Base-by-base conservation (phyloP, 1,140 invertebrate species). In the Kradibia gibbosae region DNA sequence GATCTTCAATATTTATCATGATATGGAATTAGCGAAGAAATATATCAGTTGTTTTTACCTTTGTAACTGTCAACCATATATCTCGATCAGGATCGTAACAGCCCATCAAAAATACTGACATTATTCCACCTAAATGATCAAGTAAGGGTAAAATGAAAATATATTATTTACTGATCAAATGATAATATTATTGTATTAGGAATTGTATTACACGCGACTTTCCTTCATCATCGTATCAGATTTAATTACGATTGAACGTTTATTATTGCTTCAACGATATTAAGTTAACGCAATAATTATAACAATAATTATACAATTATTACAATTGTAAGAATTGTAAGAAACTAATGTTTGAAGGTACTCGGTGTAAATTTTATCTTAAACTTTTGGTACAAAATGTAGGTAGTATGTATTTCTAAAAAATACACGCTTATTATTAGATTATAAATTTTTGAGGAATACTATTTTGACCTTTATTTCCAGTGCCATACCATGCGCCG, bases 101-200 rank as follows among this genome's bases (percentile, higher is more conserved):
- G 0, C 98, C 97, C 96, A 98, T 98, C 20, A 99, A 91, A 88
- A 98, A 98, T 57, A 98, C 94, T 22, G 97, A 98, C 93, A 97
- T 96, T 90, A 98, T 95, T 3, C 97, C 97, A 82, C 97, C 94
- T 94, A 74, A 77, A 84, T 85, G 39, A 84, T 42, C 70, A 5
- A 53, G 42, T 50, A 25, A 60, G 2, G 22, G 13, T 5, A 39
- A 57, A 62, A 53, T 73, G 3, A 67, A n/a, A 45, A 70, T 25
- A 28, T 42, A 70, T n/a, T n/a, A n/a, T 42, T 70, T 22, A 70
- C 1, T n/a, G 31, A 70, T 31, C 4, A 62, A 65, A n/a, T n/a
- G n/a, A 65, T 65, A 53, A 53, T 62, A 57, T 31, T 31, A 62
- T 62, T 62, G 25, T 62, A 62, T 8, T 8, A 53, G 10, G 20